Evolutionary conservation across 2,113 vertebrate genomes (phyloP).

Genomic region (Marmota flaviventris): DNA sequence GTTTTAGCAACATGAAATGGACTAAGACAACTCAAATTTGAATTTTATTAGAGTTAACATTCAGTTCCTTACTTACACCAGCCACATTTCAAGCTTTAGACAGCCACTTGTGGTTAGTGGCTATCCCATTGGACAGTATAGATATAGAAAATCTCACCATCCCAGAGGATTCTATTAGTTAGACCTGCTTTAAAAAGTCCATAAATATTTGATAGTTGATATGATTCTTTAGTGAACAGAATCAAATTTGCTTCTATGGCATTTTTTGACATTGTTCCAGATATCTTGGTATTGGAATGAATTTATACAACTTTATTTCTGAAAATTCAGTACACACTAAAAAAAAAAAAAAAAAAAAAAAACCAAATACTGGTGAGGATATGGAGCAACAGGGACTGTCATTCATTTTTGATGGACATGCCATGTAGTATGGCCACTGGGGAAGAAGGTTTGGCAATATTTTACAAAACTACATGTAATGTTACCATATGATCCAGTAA

Average conservation of each 20-base stretch:
- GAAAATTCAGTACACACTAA: neutral
- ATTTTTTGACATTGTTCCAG: conserved; percentile 30
- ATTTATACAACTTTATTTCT: neutral
- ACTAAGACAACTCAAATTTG: neutral
- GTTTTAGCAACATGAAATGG: neutral
- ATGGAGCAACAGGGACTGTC: neutral
- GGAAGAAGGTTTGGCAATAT: neutral
- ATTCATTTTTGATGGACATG: neutral
- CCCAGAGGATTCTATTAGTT: no score
- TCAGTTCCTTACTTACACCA: neutral
- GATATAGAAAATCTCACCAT: neutral
- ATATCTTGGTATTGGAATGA: neutral
- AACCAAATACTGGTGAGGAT: neutral
- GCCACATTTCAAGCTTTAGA: no score
- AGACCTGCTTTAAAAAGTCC: neutral
- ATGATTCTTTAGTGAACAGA: neutral
- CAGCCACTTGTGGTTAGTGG: neutral
- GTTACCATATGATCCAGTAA: neutral
- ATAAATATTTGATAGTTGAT: neutral
- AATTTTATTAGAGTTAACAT: conserved; percentile 13
- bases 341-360: neutral
- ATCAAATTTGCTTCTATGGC: neutral
- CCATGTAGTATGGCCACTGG: neutral
- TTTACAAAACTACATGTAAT: neutral
- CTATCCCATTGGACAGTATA: no score